Percentiles rank a stretch among this genome's conserved stretches.
Conservation (phyloP, 2,888 invertebrate species). For the Andrena haemorrhoa region DNA sequence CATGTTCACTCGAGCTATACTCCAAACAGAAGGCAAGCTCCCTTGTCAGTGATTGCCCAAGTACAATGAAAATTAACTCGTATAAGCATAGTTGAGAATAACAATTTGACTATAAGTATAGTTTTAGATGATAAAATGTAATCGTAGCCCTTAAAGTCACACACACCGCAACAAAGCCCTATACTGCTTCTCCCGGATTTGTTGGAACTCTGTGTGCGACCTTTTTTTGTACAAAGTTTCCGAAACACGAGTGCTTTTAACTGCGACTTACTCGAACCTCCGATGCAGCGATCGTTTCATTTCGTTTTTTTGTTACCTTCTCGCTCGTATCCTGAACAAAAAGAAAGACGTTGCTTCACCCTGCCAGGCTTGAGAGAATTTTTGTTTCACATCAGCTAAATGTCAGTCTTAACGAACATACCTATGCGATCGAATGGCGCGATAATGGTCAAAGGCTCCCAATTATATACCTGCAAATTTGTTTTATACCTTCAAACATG, state of each 20-base stretch:
- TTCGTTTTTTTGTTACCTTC: constrained; percentile 16
- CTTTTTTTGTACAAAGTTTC: constrained; percentile 31
- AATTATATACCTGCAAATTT: not conserved
- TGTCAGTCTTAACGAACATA: constrained; percentile 1
- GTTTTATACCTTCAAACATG: constrained; percentile 30
- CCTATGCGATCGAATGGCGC: not conserved
- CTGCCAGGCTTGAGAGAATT: not conserved
- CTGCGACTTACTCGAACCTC: constrained; percentile 11
- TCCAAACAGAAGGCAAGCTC: not conserved
- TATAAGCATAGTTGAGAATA: constrained; percentile 8
- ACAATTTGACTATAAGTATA: constrained; percentile 62
- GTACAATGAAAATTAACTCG: constrained; percentile 22
- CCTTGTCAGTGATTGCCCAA: not conserved
- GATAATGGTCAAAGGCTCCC: no score
- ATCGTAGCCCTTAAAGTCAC: constrained; percentile 36
- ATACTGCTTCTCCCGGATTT: constrained; percentile 11
- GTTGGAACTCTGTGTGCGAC: constrained; percentile 32
- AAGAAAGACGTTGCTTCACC: not conserved
- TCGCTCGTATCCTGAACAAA: not conserved
- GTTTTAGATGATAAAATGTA: constrained; percentile 53
- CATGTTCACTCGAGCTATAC: not conserved
- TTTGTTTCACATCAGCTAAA: constrained; percentile 7
- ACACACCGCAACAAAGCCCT: constrained; percentile 33
- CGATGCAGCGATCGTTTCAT: not conserved
- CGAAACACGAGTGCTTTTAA: constrained; percentile 7